These are phyloP conservation scores for Pithys albifrons DNA, from an alignment of 2,113 vertebrate genomes.

Conservation along the genomic window DNA sequence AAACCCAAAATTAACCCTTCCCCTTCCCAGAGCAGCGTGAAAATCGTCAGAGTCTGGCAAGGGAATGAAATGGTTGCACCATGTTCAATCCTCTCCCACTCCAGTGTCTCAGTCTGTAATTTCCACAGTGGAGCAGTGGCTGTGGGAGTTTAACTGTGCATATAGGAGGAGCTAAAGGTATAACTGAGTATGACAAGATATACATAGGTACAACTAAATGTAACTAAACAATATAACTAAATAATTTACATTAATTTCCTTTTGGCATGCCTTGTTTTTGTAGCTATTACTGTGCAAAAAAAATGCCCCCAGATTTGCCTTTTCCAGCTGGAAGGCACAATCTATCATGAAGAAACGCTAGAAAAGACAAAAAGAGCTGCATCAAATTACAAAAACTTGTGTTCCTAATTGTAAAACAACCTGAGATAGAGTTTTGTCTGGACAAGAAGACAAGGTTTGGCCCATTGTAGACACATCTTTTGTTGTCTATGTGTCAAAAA, in stretches of 20 bases:
- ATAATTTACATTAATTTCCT: not conserved
- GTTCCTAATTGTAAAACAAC: not conserved
- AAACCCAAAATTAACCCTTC: not conserved
- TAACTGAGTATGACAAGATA: not conserved
- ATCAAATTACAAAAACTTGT: not conserved
- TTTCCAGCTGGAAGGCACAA: not conserved
- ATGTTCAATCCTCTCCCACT: not conserved
- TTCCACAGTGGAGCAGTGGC: not conserved
- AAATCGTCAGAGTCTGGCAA: not conserved
- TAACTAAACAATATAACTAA: not conserved
- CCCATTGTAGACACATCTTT: not conserved
- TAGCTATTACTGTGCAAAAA: not conserved
- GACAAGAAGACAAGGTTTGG: not conserved
- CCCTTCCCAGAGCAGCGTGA: not conserved
- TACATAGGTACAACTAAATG: not conserved
- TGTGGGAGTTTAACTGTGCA: not conserved
- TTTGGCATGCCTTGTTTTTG: not conserved
- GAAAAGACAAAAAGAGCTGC: not conserved
- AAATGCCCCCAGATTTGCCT: not conserved
- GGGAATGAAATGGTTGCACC: not conserved
- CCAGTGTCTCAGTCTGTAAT: not conserved
- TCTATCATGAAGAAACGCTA: not conserved
- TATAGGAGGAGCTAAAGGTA: not conserved
- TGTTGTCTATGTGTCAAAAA: not conserved
- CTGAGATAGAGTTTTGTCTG: not conserved